phyloP scores from a whole-genome alignment of 2,888 invertebrate genomes.

The Callosobruchus maculatus region DNA sequence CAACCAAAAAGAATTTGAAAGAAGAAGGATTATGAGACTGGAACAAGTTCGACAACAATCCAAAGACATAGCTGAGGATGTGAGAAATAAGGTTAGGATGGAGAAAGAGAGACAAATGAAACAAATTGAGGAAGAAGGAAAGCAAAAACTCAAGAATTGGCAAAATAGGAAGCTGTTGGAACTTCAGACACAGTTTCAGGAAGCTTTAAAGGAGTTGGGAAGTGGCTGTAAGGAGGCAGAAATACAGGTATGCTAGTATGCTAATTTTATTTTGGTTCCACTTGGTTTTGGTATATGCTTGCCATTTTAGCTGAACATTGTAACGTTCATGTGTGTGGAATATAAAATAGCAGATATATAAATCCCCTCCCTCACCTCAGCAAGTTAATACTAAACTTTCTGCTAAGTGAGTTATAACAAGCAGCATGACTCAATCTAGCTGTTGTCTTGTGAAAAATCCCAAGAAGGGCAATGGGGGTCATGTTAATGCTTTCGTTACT shows the following conservation, averaged over 20 bases:
- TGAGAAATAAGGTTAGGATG: slow-evolving; percentile 54
- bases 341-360: no score
- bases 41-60: slow-evolving; percentile 65
- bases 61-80: slow-evolving; percentile 56
- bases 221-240: slow-evolving; percentile 51
- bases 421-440: no score
- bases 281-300: no score
- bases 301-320: no score
- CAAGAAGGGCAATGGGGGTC: no score
- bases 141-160: slow-evolving; percentile 52
- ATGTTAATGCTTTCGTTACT: no score
- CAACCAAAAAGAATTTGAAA: slow-evolving; percentile 55
- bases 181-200: slow-evolving; percentile 53
- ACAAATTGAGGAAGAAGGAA: slow-evolving; percentile 51
- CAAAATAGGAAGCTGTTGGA: slow-evolving; percentile 52
- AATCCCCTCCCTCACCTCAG: no score
- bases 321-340: no score
- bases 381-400: no score
- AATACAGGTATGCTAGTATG: neutral
- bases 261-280: no score
- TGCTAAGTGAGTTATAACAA: no score
- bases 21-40: slow-evolving; percentile 57
- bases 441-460: no score
- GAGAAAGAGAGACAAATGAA: slow-evolving; percentile 53
- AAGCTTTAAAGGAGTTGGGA: slow-evolving; percentile 53